phyloP scores from a whole-genome alignment of 1,140 invertebrate genomes.

The Drosophila triauraria region DNA sequence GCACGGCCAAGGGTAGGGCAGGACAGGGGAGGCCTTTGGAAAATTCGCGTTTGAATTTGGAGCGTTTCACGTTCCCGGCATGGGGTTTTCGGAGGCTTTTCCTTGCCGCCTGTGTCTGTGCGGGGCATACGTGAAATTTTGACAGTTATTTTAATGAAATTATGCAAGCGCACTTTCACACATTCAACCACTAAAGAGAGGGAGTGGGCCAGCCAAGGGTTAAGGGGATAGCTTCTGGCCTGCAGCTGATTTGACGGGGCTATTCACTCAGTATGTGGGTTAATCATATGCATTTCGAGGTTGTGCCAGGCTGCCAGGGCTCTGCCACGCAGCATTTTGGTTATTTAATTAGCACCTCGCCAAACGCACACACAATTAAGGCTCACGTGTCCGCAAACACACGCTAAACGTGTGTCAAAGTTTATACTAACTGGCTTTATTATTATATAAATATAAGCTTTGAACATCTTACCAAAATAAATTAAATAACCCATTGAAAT shows the following conservation, averaged over 20 bases:
- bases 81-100: constrained; percentile 18
- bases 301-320: constrained; percentile 25
- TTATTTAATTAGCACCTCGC: constrained; percentile 67
- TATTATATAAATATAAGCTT: neutral
- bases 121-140: constrained; percentile 75
- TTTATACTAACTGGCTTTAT: neutral
- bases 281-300: constrained; percentile 69
- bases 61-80: constrained; percentile 32
- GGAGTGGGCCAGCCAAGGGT: neutral
- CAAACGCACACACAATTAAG: constrained; percentile 26
- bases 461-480: neutral
- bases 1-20: constrained; percentile 1
- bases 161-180: constrained; percentile 79
- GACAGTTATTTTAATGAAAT: constrained; percentile 84
- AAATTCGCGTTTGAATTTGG: constrained; percentile 71
- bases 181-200: constrained; percentile 46
- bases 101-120: constrained; percentile 27
- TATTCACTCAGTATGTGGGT: constrained; percentile 53
- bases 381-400: constrained; percentile 27
- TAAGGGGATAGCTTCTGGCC: constrained; percentile 4
- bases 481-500: too few relatives aligned
- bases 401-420: constrained; percentile 14
- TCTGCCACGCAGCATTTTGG: constrained; percentile 58
- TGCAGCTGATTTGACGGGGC: constrained; percentile 27
- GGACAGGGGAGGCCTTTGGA: constrained; percentile 15